Percentiles rank a stretch among this genome's conserved stretches.
Conservation (phyloP, 1,140 invertebrate genomes). For the Cepaea nemoralis region DNA sequence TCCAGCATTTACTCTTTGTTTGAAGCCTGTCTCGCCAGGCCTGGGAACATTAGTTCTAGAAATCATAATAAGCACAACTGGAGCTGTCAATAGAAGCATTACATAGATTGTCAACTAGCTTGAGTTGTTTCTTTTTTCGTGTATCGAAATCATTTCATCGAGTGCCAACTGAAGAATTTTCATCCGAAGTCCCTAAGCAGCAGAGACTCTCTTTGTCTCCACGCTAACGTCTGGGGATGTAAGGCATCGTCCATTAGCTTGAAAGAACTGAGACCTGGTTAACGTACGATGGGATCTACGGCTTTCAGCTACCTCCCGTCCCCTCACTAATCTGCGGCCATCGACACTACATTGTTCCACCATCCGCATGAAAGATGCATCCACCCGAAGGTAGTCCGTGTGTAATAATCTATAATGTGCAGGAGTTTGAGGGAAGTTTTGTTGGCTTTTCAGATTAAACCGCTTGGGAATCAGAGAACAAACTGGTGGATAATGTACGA, state of each 20-base stretch:
- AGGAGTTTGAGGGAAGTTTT: background rate
- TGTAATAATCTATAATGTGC: background rate
- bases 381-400: background rate
- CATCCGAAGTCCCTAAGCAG: background rate
- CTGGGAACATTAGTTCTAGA: no score
- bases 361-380: background rate
- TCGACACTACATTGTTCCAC: background rate
- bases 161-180: background rate
- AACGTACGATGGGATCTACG: background rate
- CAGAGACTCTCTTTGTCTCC: background rate
- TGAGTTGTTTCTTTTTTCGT: background rate
- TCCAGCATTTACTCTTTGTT: no score
- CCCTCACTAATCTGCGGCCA: background rate
- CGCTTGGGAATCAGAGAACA: no score
- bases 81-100: no score
- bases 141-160: background rate
- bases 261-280: no score
- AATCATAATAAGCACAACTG: no score
- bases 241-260: no score
- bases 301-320: background rate
- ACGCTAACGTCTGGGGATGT: no score
- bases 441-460: background rate
- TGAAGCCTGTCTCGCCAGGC: no score
- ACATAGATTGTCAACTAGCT: conserved; percentile 5
- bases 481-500: no score